Base-by-base conservation (phyloP, 2,888 invertebrate genomes). In the Ophioninae sp. region DNA sequence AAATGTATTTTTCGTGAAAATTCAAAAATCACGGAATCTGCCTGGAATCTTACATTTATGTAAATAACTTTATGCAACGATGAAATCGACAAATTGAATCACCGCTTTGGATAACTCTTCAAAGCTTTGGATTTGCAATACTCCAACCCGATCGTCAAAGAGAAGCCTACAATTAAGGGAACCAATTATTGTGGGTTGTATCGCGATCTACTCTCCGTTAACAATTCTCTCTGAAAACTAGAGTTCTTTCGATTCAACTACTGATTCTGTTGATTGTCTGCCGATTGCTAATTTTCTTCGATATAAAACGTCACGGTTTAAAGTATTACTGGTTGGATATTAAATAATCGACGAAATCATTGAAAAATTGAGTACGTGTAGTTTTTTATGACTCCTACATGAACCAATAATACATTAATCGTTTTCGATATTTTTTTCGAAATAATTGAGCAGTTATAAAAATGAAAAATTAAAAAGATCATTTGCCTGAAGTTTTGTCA, bases 51-150 rank as follows among this genome's bases (percentile, higher is more conserved):
- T n/a, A 7, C 57, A 39, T 20, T 37, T 7, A 70, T 59, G 17
- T 7, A 50, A 50, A 39, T n/a, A 68, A 50, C 21, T 30, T 30
- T 30, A 30, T 30, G 30, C 20, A 68, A 23, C 13, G 44, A 68
- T 21, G 23, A 68, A 68, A 23, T 2, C 23, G 17, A 68, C 23
- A n/a, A 21, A 68, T 68, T 68, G 23, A 20, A 23, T 21, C 20
- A 44, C 23, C 5, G 44, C 23, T 1, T 23, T 7, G 23, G 23
- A 44, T 10, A 7, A 10, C 68, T 68, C 17, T 6, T 23, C 13
- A 68, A 21, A 23, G 17, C 17, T 23, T 23, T 50, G 17, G 7
- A 68, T 68, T 68, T 68, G 23, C 68, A 68, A 30, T 68, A 68
- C 23, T 44, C 17, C 44, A 17, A 23, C 17, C 23, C 23, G 50